These are phyloP conservation scores for Podocnemis expansa DNA, from an alignment of 2,113 vertebrate species.

Conservation along the genomic window DNA sequence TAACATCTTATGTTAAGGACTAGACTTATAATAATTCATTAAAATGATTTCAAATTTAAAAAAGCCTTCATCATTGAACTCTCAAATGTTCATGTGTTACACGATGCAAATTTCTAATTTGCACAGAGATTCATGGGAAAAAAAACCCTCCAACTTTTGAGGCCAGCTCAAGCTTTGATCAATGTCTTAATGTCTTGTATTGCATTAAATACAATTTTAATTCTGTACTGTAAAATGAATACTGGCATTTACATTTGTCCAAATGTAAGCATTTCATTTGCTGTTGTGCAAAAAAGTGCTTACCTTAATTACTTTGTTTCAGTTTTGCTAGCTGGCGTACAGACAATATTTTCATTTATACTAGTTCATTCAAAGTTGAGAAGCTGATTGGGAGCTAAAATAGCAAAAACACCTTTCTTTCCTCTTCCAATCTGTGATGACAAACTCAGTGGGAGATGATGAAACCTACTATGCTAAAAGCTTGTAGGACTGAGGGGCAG, in stretches of 20 bases:
- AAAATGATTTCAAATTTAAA: background rate
- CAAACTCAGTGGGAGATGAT: background rate
- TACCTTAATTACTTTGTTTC: background rate
- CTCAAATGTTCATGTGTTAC: background rate
- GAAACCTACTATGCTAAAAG: background rate
- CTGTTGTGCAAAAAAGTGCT: background rate
- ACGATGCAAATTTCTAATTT: background rate
- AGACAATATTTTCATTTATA: background rate
- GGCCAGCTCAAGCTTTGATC: background rate
- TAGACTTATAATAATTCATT: background rate
- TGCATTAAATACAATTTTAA: background rate
- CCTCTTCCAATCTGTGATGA: background rate
- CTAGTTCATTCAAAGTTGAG: background rate
- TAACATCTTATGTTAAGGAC: background rate
- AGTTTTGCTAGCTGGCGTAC: background rate
- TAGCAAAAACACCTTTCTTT: background rate
- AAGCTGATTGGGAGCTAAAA: background rate
- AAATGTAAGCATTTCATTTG: background rate
- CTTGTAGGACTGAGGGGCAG: background rate
- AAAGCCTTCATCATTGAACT: background rate
- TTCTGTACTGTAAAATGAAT: background rate
- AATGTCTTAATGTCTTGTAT: background rate
- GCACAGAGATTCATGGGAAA: background rate
- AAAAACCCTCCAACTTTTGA: background rate
- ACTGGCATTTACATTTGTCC: background rate